Percentiles rank a stretch among this genome's conserved stretches.
Conservation (phyloP, 2,888 invertebrate genomes). For the Agrypnus murinus region DNA sequence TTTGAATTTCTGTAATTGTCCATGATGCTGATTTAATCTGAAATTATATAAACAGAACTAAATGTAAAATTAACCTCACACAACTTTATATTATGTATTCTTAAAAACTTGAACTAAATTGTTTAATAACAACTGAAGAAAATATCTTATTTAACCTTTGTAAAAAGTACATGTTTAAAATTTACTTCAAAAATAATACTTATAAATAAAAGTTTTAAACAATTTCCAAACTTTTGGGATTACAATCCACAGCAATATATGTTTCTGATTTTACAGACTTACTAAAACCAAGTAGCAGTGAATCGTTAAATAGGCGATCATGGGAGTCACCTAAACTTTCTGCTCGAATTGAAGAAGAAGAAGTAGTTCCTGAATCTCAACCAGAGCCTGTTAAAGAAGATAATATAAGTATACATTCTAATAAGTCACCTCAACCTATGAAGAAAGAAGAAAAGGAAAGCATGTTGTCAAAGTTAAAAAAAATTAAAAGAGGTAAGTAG, state of each 20-base stretch:
- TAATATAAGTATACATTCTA: conserved; percentile 57
- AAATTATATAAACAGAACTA: too few species aligned
- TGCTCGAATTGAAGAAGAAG: conserved; percentile 68
- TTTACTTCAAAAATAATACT: too few species aligned
- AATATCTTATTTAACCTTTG: too few species aligned
- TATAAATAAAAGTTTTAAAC: too few species aligned
- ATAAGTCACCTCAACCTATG: conserved; percentile 62
- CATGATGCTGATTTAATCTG: too few species aligned
- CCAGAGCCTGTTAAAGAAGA: conserved; percentile 54
- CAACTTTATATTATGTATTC: too few species aligned
- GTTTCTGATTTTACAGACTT: conserved; percentile 54
- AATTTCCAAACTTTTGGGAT: too few species aligned
- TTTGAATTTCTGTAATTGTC: too few species aligned
- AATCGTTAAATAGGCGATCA: conserved; percentile 74
- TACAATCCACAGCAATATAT: background rate
- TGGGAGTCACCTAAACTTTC: conserved; percentile 73
- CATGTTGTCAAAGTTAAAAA: conserved; percentile 72
- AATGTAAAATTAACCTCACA: too few species aligned
- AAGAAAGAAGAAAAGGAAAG: conserved; percentile 67
- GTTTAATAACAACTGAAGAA: too few species aligned
- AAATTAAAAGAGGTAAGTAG: conserved; percentile 73
- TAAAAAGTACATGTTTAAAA: too few species aligned
- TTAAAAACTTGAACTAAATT: too few species aligned
- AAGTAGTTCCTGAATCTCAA: conserved; percentile 50
- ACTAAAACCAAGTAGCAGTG: conserved; percentile 68